These are phyloP conservation scores for Girardia tigrina DNA, from an alignment of 2,888 invertebrate genomes.

Conservation along the genomic window DNA sequence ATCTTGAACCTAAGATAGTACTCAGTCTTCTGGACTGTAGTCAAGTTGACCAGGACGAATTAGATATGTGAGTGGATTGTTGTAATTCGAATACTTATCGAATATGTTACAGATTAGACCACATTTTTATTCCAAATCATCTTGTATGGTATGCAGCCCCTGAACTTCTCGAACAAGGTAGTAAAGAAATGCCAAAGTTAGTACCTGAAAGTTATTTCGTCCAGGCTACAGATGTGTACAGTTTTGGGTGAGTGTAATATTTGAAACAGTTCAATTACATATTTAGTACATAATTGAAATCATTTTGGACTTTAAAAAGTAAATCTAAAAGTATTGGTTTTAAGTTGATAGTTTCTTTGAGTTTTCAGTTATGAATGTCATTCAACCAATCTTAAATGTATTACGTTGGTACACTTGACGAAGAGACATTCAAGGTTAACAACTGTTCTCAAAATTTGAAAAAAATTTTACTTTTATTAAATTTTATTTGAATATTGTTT, in stretches of 20 bases:
- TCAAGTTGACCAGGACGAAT: slow-evolving; percentile 38
- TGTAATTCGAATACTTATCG: background rate
- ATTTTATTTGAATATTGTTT: no score
- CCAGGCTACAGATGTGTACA: slow-evolving; percentile 33
- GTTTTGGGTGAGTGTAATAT: slow-evolving; percentile 37
- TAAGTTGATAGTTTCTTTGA: no score
- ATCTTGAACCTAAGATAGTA: slow-evolving; percentile 50
- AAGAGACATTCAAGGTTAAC: no score
- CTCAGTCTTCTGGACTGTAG: slow-evolving; percentile 51
- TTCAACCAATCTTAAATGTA: no score
- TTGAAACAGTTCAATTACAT: no score
- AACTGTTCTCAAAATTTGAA: no score
- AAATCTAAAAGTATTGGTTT: no score
- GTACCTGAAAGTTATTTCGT: slow-evolving; percentile 33
- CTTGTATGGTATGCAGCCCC: slow-evolving; percentile 45
- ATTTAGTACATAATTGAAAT: no score
- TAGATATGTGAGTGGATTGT: slow-evolving; percentile 31
- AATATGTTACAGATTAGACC: slow-evolving; percentile 40
- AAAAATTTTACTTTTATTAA: no score
- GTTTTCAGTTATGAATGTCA: no score
- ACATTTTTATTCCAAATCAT: slow-evolving; percentile 45
- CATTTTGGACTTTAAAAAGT: no score
- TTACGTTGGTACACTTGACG: no score
- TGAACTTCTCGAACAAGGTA: slow-evolving; percentile 38
- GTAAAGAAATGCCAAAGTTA: slow-evolving; percentile 36